Conservation (phyloP, 2,797 vertebrate genomes). For the Psittacula echo region DNA sequence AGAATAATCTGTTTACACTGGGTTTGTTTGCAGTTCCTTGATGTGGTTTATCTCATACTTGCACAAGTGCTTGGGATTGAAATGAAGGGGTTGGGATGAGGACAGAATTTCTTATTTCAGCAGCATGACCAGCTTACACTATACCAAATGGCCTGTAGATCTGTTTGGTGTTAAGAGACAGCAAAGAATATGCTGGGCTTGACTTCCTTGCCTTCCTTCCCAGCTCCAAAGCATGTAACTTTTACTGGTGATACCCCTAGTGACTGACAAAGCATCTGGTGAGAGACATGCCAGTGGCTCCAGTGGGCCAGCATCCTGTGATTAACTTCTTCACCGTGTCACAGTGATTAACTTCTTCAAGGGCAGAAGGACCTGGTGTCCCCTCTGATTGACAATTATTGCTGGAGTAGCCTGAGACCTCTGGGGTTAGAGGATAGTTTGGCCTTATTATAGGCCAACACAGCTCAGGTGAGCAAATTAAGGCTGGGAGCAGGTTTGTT, state of each 20-base stretch:
- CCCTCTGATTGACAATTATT: background rate
- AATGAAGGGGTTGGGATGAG: background rate
- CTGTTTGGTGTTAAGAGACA: background rate
- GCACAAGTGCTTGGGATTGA: background rate
- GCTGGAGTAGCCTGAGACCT: background rate
- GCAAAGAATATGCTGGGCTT: accelerated
- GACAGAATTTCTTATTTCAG: background rate
- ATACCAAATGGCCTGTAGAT: background rate
- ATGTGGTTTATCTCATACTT: background rate
- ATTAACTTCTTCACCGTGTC: background rate
- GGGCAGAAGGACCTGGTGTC: background rate
- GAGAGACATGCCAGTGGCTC: background rate
- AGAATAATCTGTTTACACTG: background rate
- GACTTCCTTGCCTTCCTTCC: background rate
- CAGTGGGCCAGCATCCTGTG: background rate
- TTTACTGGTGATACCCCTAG: background rate
- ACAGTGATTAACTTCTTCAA: background rate
- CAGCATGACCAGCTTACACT: background rate
- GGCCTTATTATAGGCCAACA: background rate
- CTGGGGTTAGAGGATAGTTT: background rate
- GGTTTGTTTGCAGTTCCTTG: background rate
- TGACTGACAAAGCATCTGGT: background rate
- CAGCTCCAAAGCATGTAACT: background rate
- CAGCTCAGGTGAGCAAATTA: background rate
- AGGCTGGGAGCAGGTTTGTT: background rate